A percentile compares a stretch with the other conserved stretches of the same genome.
Conservation (phyloP, 2,113 vertebrate species). For the Todiramphus chloris region DNA sequence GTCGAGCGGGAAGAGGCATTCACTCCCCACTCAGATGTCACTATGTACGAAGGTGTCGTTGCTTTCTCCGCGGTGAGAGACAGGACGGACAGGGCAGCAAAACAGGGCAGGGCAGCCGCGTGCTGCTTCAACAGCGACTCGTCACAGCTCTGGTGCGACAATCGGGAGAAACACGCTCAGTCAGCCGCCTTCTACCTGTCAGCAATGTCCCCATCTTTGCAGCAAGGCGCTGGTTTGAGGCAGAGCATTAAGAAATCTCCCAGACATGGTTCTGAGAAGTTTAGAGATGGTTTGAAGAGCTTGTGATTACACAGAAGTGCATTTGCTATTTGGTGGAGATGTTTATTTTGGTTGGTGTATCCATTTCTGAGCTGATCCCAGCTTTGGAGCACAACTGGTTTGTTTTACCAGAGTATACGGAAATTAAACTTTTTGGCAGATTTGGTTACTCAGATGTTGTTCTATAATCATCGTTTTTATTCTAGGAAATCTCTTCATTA, state of each 20-base stretch:
- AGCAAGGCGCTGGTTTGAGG: neutral
- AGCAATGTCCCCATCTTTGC: neutral
- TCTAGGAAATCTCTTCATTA: slow-evolving; percentile 77
- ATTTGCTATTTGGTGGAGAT: slow-evolving; percentile 42
- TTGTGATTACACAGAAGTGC: slow-evolving; percentile 21
- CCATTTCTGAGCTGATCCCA: slow-evolving; percentile 54
- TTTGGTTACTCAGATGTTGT: slow-evolving; percentile 73
- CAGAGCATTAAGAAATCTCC: neutral
- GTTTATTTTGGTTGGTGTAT: slow-evolving; percentile 68
- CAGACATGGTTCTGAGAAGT: neutral
- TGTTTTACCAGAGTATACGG: slow-evolving; percentile 58
- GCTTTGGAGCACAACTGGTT: slow-evolving; percentile 53
- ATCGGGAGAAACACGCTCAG: too few species aligned
- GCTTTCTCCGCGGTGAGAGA: neutral
- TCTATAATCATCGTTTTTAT: slow-evolving; percentile 73
- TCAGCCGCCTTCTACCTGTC: neutral
- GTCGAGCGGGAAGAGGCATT: neutral
- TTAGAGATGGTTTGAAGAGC: neutral
- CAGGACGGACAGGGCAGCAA: neutral
- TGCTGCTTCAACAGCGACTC: neutral
- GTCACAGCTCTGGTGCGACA: neutral
- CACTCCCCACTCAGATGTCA: neutral
- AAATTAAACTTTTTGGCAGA: slow-evolving; percentile 71
- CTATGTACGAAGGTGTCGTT: neutral
- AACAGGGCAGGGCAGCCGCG: neutral